These are phyloP conservation scores for Torymus aiolomorphi DNA, from an alignment of 2,888 invertebrate species.

Conservation along the genomic window DNA sequence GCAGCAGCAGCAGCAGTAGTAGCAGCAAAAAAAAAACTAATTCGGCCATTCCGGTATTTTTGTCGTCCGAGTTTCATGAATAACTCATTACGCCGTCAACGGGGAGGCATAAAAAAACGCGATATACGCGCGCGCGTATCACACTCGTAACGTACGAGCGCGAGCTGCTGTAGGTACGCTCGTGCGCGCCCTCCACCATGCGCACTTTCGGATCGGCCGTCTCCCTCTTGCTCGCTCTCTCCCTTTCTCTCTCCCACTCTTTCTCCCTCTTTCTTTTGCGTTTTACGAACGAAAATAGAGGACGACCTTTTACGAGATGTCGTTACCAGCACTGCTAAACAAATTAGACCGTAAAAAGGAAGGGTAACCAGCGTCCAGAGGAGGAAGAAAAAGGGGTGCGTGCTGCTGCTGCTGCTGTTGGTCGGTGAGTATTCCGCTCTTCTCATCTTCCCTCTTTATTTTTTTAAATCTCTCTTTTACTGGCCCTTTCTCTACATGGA, in stretches of 20 bases:
- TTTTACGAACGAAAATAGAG: constrained; percentile 55
- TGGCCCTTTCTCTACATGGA: constrained; percentile 12
- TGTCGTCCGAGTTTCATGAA: constrained; percentile 33
- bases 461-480: constrained; percentile 48
- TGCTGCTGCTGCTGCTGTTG: not conserved
- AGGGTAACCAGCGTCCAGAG: constrained; percentile 41
- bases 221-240: not conserved
- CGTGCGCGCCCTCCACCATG: not conserved
- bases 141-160: constrained; percentile 40
- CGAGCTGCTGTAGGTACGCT: not conserved
- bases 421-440: constrained; percentile 10
- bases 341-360: constrained; percentile 69
- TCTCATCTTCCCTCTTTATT: constrained; percentile 19
- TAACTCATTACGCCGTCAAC: constrained; percentile 33
- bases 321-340: constrained; percentile 69
- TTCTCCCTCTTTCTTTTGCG: not conserved
- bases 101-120: constrained; percentile 12
- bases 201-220: constrained; percentile 44
- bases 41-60: constrained; percentile 33
- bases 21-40: constrained; percentile 25
- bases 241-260: constrained; percentile 11
- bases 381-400: constrained; percentile 26
- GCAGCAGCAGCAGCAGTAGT: not conserved
- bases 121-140: constrained; percentile 9
- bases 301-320: constrained; percentile 67